Evolutionary conservation across 2,888 invertebrate genomes (phyloP), one percentile per base, ranked within the genome.

Genomic region (Macaria liturata): DNA sequence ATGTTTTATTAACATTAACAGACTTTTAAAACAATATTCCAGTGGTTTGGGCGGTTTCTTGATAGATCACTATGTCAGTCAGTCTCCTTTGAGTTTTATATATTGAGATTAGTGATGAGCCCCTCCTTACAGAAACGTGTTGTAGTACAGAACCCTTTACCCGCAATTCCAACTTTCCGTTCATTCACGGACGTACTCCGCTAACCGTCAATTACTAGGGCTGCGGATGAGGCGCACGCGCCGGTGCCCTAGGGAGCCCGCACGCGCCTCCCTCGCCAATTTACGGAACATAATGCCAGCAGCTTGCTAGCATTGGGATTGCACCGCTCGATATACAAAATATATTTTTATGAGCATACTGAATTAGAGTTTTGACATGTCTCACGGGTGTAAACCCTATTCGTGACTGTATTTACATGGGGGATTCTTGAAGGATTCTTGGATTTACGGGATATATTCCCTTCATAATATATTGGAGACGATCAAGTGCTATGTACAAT

Each of bases 211-310:
- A 83, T 85, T 87, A 88, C 76, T 66, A 53, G 67, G 68, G 68
- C 59, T n/a, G 50, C 32, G 58, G 49, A 50, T 43, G 46, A 49
- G 49, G 79, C 81, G 86, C 88, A 86, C 88, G 86, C 87, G 86
- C 79, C 80, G 69, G 59, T 69, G 68, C 89, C 84, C 86, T 52
- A 53, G 88, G 88, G 88, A 88, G 69, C 62, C 59, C 64, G 78
- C 88, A 88, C 89, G 86, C 85, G 88, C 77, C 88, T 69, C 81
- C 83, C 85, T 71, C 73, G 65, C 70, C 84, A 83, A 86, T 87
- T 80, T 86, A 84, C 78, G 78, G 73, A 80, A 80, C 78, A 80
- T 81, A 80, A 78, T 71, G 74, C 75, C 68, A 57, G 62, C 49
- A 65, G 70, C 64, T 70, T 20, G 20, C 20, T 20, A 20, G 68